Evolutionary conservation across 2,113 vertebrate genomes (phyloP).

Genomic region (Pomatorhinus ruficollis): DNA sequence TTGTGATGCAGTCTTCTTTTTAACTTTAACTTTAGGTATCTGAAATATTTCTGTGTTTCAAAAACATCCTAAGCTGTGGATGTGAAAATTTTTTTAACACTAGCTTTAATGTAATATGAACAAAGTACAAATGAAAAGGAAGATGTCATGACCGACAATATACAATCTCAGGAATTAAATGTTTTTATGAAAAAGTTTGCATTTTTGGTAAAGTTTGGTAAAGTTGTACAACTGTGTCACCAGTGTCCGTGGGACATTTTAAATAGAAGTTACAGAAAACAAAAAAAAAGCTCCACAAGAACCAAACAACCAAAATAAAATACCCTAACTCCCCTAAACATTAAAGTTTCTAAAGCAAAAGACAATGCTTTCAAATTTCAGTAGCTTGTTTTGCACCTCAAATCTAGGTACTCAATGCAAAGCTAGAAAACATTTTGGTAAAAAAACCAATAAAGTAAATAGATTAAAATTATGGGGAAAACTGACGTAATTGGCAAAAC

Average conservation of each 20-base stretch:
- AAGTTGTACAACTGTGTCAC: neutral
- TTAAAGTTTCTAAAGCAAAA: neutral
- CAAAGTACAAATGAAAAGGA: neutral
- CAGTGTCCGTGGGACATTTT: neutral
- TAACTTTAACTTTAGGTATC: neutral
- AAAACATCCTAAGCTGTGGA: neutral
- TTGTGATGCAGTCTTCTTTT: neutral
- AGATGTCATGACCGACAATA: neutral
- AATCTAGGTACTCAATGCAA: neutral
- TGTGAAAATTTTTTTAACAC: neutral
- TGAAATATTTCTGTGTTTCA: neutral
- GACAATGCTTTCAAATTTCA: neutral
- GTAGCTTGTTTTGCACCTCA: neutral
- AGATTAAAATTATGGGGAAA: neutral
- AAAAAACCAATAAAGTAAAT: neutral
- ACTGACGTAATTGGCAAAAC: neutral
- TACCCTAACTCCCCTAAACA: accelerated
- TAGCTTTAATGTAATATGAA: neutral
- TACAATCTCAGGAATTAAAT: neutral
- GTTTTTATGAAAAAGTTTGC: neutral
- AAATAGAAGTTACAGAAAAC: neutral
- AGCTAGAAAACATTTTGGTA: neutral
- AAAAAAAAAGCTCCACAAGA: neutral
- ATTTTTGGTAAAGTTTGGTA: neutral
- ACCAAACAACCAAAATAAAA: neutral